Evolutionary conservation across 2,888 invertebrate genomes (phyloP).

Genomic region (Drosophila kanekoi): DNA sequence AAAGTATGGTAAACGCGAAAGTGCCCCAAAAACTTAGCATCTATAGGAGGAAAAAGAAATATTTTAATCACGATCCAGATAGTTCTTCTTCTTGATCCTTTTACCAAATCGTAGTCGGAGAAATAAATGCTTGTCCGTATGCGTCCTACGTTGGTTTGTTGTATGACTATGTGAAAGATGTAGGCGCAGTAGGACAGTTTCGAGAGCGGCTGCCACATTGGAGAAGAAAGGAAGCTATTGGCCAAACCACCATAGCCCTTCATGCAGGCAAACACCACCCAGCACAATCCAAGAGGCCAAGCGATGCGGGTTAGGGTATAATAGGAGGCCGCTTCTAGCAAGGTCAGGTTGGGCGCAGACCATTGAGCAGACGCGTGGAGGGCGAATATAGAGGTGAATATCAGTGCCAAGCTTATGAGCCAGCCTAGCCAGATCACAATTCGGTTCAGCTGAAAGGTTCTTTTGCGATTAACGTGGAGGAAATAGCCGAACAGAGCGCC

Average conservation of each 20-base stretch:
- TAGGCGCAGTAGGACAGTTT: conserved; percentile 57
- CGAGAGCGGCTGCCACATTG: conserved; percentile 73
- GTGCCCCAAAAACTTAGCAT: conserved; percentile 6
- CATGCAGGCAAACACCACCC: conserved; percentile 74
- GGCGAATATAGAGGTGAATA: conserved; percentile 66
- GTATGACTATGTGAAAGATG: conserved; percentile 1
- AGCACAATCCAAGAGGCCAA: conserved; percentile 77
- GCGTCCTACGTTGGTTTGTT: conserved; percentile 20
- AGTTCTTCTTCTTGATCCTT: neutral
- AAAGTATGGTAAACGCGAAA: neutral
- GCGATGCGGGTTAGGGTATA: conserved; percentile 73
- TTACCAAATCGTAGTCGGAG: conserved; percentile 10
- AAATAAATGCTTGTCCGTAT: neutral
- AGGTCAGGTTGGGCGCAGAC: conserved; percentile 38
- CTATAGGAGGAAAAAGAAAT: neutral
- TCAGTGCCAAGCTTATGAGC: conserved; percentile 53
- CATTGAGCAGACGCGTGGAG: conserved; percentile 55
- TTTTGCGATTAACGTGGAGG: conserved; percentile 53
- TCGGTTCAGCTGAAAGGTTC: conserved; percentile 36
- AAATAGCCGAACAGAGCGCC: conserved; percentile 76
- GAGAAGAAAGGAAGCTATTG: conserved; percentile 71
- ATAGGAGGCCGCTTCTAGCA: conserved; percentile 69
- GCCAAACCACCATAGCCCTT: conserved; percentile 75
- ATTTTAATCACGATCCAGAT: neutral
- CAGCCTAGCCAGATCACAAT: conserved; percentile 59